Base-by-base conservation (phyloP, 2,888 invertebrate species). In the Arrhopalites spinosus region DNA sequence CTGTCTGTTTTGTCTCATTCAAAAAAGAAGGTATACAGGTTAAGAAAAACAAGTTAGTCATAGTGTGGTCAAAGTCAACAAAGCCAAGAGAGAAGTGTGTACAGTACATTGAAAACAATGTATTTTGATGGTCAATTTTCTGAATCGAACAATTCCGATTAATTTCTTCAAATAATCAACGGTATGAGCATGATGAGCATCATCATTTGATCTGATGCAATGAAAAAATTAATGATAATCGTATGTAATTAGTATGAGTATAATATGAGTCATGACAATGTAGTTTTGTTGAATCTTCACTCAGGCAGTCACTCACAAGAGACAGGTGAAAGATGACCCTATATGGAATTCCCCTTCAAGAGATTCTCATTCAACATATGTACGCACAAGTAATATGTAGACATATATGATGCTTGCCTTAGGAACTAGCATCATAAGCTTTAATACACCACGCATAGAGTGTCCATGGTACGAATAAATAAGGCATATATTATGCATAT, bases 251-350 rank as follows among this genome's bases (percentile, higher is more conserved):
- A 53, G 53, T 5, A 53, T 53, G 53, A 53, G 53, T n/a, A 20
- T 15, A 23, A 23, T 53, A 53, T 53, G 53, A 53, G 53, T 53
- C 53, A 53, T 53, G 53, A 53, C 53, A 53, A 20, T 53, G 53
- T 53, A 53, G 53, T 53, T 53, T 53, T 53, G 20, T 53, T 53
- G 53, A 53, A 23, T 53, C 20, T 53, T 53, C 53, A 53, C 23
- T 3, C 50, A 53, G 13, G 8, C 23, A 53, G n/a, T 23, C n/a
- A n/a, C 20, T 20, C 1, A n/a, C 53, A 53, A 53, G 23, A 53
- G 20, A 53, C 36, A 36, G 36, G 36, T 36, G 36, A 36, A 36
- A 36, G 20, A 53, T 53, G 53, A 20, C 53, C 53, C 20, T 53
- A 53, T 23, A 53, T 53, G 53, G 53, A 23, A 53, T 20, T 53